phyloP scores from a whole-genome alignment of 2,113 vertebrate genomes.

The Planiliza haematocheilus region DNA sequence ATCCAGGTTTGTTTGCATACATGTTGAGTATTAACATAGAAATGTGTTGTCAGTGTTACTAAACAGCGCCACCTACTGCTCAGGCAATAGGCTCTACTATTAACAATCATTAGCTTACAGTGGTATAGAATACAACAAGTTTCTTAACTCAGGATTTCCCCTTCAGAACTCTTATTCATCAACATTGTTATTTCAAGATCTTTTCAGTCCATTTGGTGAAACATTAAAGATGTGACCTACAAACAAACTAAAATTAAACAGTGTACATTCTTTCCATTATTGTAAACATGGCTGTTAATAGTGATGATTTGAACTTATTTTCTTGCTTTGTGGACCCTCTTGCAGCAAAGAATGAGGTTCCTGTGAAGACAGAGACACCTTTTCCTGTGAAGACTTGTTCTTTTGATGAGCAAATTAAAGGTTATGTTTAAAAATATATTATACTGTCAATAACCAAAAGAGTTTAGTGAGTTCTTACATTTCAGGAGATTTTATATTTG shows the following conservation, averaged over 20 bases:
- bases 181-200: neutral
- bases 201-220: neutral
- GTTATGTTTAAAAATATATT: constrained; percentile 70
- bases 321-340: constrained; percentile 33
- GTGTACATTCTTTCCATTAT: no score
- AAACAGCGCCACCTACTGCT: constrained; percentile 40
- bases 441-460: neutral
- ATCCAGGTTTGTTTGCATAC: constrained; percentile 85
- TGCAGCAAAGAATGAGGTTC: constrained; percentile 85
- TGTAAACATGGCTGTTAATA: neutral
- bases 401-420: constrained; percentile 96
- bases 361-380: constrained; percentile 93
- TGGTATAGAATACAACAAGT: neutral
- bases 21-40: neutral
- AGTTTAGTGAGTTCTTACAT: neutral
- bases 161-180: neutral
- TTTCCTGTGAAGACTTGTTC: constrained; percentile 93
- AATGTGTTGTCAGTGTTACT: constrained; percentile 3
- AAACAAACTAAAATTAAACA: neutral
- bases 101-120: neutral
- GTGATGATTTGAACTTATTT: neutral
- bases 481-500: neutral
- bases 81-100: neutral
- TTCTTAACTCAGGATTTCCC: neutral
- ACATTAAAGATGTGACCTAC: neutral